Conservation (phyloP, 2,888 invertebrate species). For the Rambutsinella grinnellia region DNA sequence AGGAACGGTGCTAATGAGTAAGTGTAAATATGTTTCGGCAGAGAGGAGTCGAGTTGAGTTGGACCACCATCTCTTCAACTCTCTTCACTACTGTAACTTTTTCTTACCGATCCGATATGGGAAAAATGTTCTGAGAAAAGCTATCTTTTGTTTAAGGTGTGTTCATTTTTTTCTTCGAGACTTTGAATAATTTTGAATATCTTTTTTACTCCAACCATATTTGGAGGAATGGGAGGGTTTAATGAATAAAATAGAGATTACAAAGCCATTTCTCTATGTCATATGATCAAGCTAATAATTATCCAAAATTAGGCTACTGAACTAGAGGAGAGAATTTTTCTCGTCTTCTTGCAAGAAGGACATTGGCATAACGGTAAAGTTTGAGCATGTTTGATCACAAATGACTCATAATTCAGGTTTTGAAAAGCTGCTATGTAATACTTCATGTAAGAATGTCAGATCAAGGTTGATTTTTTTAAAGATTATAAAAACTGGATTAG, state of each 20-base stretch:
- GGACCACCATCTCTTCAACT: not conserved
- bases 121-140: conserved; percentile 10
- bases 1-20: conserved; percentile 44
- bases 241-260: no score
- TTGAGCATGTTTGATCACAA: not conserved
- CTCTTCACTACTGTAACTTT: not conserved
- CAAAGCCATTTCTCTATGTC: no score
- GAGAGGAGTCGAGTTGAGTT: not conserved
- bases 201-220: no score
- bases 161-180: not conserved
- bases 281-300: no score
- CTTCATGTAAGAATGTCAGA: no score
- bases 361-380: not conserved
- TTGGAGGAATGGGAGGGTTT: no score
- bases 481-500: no score
- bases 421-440: no score
- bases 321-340: not conserved
- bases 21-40: not conserved
- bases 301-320: not conserved
- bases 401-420: no score
- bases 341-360: not conserved
- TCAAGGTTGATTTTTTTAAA: no score
- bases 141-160: not conserved
- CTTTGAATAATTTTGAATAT: no score
- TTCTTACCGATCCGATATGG: conserved; percentile 40